Base-by-base conservation (phyloP, 1,140 invertebrate genomes). In the Bombus pascuorum region DNA sequence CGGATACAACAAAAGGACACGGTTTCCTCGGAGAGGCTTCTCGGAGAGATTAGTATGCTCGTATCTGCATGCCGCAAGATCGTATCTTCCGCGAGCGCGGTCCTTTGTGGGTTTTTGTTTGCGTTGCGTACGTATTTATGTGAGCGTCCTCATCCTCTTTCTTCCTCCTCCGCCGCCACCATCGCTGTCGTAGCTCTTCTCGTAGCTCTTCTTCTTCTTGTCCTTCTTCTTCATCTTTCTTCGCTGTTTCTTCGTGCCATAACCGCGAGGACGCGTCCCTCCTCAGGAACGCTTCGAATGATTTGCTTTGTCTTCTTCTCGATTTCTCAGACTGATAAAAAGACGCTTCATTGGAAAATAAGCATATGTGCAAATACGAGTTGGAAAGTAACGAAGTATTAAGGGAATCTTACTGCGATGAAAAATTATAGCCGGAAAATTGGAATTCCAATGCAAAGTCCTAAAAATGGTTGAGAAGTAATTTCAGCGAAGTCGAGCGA, bases 31-130 rank as follows among this genome's bases (percentile, higher is more conserved):
- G 79, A 83, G 86, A 87, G 83, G 84, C 68, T 86, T 76, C 88
- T 80, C 73, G 62, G 85, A 87, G 86, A 94, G 92, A 94, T 94
- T 93, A 94, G 93, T 94, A 95, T 94, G 92, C 94, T 94, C 93
- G 94, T 93, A 95, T 95, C 93, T 94, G 93, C 93, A 94, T 93
- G 92, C 93, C 92, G 91, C 91, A 90, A 94, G 94, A 95, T 95
- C 92, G 93, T 95, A 95, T 95, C 94, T 94, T 88, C 91, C 86
- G 91, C 89, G 91, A 93, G 92, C 90, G 93, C 91, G 92, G 93
- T 81, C 92, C 93, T 94, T 95, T 93, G 93, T 94, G 92, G 91
- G 86, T 93, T 95, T 94, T 94, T 94, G 90, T 94, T 93, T 93
- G 91, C 93, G 82, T 91, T 92, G 92, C 91, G 93, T 92, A 88